Conservation (phyloP, 2,797 vertebrate genomes). For the Coracias cyanogaster region DNA sequence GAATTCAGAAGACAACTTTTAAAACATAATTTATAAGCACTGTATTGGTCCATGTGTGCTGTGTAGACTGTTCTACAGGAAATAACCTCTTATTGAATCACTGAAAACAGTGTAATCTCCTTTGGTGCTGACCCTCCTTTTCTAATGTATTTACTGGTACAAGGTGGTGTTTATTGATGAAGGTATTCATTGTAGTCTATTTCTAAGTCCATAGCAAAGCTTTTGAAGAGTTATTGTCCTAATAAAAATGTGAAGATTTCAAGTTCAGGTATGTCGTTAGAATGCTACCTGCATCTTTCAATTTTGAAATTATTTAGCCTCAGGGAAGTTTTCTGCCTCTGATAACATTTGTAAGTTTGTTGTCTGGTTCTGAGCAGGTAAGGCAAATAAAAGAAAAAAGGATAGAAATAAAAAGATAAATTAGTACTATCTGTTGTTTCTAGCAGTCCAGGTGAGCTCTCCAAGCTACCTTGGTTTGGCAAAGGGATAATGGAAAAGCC, state of each 20-base stretch:
- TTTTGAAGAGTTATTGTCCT: neutral
- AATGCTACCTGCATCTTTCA: neutral
- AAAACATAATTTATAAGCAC: neutral
- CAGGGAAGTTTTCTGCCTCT: neutral
- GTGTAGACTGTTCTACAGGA: neutral
- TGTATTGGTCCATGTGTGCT: neutral
- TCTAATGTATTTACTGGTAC: neutral
- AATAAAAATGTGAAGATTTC: neutral
- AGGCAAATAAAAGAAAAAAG: neutral
- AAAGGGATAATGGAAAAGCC: neutral
- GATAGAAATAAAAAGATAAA: neutral
- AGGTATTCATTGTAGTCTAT: neutral
- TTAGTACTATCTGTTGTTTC: neutral
- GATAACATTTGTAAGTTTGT: neutral
- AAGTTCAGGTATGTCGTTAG: neutral
- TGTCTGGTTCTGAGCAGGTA: neutral
- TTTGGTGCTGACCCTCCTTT: neutral
- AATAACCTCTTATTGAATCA: neutral
- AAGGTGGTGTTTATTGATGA: neutral
- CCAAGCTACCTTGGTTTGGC: neutral
- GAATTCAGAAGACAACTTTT: neutral
- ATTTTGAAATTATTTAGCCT: neutral
- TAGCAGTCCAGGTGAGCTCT: neutral
- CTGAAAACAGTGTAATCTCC: neutral
- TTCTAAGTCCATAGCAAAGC: neutral